These are phyloP conservation scores for Clarias platycephalus DNA, from an alignment of 2,797 vertebrate genomes.

Conservation along the genomic window DNA sequence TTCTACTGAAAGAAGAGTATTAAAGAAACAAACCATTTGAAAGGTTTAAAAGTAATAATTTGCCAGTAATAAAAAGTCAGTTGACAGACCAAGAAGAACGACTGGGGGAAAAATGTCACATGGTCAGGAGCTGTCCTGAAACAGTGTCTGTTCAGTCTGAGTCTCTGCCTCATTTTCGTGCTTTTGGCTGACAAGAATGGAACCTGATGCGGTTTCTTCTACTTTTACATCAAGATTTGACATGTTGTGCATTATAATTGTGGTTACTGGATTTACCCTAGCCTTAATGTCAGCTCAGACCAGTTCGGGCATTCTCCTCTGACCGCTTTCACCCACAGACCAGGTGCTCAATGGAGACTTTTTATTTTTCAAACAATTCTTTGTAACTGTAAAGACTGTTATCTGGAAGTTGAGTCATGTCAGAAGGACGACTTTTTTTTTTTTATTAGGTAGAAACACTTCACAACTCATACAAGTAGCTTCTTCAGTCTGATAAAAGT, in stretches of 20 bases:
- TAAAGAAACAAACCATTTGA: not conserved
- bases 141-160: too few species aligned
- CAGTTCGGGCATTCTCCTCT: not conserved
- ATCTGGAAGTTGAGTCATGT: too few species aligned
- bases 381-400: not conserved
- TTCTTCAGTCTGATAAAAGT: too few species aligned
- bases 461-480: too few species aligned
- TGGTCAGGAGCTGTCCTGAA: not conserved
- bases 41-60: not conserved
- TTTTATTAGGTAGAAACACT: too few species aligned
- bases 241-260: not conserved
- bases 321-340: not conserved
- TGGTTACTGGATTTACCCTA: not conserved
- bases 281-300: not conserved
- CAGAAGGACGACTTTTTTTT: too few species aligned
- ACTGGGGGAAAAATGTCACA: not conserved
- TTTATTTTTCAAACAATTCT: slow-evolving; percentile 5
- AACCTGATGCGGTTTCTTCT: not conserved
- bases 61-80: not conserved
- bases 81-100: not conserved
- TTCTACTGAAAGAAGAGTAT: not conserved
- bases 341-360: not conserved
- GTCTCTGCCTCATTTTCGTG: not conserved
- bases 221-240: not conserved
- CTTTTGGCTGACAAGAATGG: not conserved